Percentiles rank a stretch among this genome's conserved stretches.
phyloP scores from a whole-genome alignment of 2,113 vertebrate genomes.

The Oreotragus oreotragus region DNA sequence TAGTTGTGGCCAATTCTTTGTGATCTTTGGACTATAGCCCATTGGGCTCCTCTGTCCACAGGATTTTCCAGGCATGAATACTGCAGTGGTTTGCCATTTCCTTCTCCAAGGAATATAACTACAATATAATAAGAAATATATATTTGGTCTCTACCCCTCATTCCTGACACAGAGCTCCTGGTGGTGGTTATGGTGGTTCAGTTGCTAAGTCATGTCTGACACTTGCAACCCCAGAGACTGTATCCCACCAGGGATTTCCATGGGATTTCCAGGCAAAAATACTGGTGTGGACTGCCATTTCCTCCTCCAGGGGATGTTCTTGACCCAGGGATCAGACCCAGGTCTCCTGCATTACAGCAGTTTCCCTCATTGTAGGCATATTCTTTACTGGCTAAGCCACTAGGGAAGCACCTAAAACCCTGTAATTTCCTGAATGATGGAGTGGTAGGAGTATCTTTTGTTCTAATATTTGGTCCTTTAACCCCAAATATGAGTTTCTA shows the following conservation, averaged over 20 bases:
- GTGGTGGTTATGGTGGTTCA: neutral
- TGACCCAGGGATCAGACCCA: neutral
- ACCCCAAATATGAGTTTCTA: neutral
- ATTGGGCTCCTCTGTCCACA: neutral
- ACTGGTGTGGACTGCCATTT: neutral
- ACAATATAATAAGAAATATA: neutral
- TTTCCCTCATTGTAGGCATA: neutral
- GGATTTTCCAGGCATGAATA: neutral
- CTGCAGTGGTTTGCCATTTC: neutral
- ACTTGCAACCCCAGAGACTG: neutral
- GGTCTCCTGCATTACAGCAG: neutral
- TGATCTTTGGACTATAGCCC: neutral
- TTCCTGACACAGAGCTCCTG: neutral
- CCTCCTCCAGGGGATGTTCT: neutral
- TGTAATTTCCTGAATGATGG: neutral
- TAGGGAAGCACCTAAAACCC: neutral
- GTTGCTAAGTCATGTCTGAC: neutral
- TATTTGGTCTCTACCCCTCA: neutral
- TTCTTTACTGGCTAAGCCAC: neutral
- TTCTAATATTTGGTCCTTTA: neutral
- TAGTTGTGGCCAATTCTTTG: neutral
- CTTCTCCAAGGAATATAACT: neutral
- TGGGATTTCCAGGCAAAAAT: neutral
- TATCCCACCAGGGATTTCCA: neutral
- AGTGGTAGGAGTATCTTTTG: neutral